These are phyloP conservation scores for Onthophagus taurus DNA, from an alignment of 1,140 invertebrate species.

Conservation along the genomic window DNA sequence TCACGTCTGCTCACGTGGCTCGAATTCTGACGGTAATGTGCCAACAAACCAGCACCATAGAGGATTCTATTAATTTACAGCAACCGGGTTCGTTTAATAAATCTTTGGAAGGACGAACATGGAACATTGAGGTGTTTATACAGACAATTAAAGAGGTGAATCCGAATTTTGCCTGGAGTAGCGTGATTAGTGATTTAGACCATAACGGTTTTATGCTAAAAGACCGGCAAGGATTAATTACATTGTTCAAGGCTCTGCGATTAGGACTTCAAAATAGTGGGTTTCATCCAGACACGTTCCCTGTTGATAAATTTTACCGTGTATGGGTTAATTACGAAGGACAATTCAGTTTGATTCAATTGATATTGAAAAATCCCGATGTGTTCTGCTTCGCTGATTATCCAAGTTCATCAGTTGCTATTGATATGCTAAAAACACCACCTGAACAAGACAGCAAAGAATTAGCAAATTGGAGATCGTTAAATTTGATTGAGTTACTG, in stretches of 20 bases:
- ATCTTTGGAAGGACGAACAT: slow-evolving; percentile 43
- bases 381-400: slow-evolving; percentile 92
- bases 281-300: slow-evolving; percentile 66
- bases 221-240: slow-evolving; percentile 71
- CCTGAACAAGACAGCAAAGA: slow-evolving; percentile 91
- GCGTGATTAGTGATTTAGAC: slow-evolving; percentile 84
- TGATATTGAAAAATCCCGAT: slow-evolving; percentile 83
- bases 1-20: slow-evolving; percentile 72
- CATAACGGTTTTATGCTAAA: slow-evolving; percentile 82
- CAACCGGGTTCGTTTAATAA: slow-evolving; percentile 41
- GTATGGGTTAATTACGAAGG: slow-evolving; percentile 89
- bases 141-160: slow-evolving; percentile 82
- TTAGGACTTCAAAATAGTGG: slow-evolving; percentile 67
- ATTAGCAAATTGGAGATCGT: slow-evolving; percentile 80
- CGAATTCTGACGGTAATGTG: slow-evolving; percentile 81
- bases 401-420: slow-evolving; percentile 71
- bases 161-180: slow-evolving; percentile 81
- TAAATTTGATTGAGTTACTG: slow-evolving; percentile 83
- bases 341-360: slow-evolving; percentile 79
- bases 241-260: slow-evolving; percentile 71
- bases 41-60: slow-evolving; percentile 63
- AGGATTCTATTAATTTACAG: slow-evolving; percentile 47
- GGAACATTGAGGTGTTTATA: slow-evolving; percentile 91
- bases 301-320: slow-evolving; percentile 80
- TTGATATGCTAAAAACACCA: slow-evolving; percentile 83